Base-by-base conservation (phyloP, 2,888 invertebrate genomes). In the Alloscopus bannaensis region DNA sequence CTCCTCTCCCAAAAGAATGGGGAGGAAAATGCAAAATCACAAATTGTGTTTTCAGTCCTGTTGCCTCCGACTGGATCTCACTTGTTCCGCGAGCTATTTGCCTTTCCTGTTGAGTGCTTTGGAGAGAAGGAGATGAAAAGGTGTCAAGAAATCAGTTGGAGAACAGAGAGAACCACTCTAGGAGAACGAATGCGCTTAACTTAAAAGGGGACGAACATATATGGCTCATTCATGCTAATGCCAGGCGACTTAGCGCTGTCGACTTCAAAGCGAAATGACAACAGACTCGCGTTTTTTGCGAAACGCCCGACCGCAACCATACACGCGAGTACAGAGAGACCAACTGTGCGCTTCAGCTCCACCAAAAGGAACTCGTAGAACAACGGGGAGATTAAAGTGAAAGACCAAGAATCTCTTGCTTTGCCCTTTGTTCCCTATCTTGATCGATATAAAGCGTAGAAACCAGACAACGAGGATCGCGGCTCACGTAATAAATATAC, bases 131-230 rank as follows among this genome's bases (percentile, higher is more conserved):
- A 52, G 6, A n/a, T 31, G 31, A 71, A 62, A 36, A 71, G 71
- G 71, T 71, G 71, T 62, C 62, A 62, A 52, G 52, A 71, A 71
- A 71, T 71, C 62, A 69, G 68, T 26, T n/a, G 52, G 11, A 59
- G 36, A 45, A 57, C 26, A 22, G 22, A 57, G 28, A 50, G 16
- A 52, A 24, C 36, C 55, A 55, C 18, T 68, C 36, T 29, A 68
- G 68, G 40, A 26, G n/a, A 52, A 40, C 11, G 36, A 26, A n/a
- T n/a, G n/a, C n/a, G n/a, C n/a, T n/a, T n/a, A 68, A 68, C 26
- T 42, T 8, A 42, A 52, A 8, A 52, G 52, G n/a, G 47, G 18
- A 18, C 20, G 52, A 52, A n/a, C n/a, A n/a, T n/a, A n/a, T n/a
- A n/a, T n/a, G 55, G n/a, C 13, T 28, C 16, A 57, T n/a, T 57